Conservation (phyloP, 2,797 vertebrate genomes). For the Apogon talboti region DNA sequence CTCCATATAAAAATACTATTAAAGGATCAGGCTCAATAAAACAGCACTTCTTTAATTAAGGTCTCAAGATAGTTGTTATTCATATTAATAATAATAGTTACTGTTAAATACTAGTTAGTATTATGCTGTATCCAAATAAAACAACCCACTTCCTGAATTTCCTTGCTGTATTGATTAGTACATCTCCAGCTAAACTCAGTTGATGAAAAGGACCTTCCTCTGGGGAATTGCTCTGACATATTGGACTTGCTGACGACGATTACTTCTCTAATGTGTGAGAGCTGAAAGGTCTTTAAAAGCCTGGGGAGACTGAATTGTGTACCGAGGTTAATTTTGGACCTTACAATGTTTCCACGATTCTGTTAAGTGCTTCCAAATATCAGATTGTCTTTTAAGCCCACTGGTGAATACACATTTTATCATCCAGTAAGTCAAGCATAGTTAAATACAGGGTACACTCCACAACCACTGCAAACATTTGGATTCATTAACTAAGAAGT, state of each 20-base stretch:
- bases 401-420: background rate
- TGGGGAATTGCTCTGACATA: conserved; percentile 31
- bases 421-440: background rate
- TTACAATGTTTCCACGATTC: background rate
- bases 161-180: conserved; percentile 32
- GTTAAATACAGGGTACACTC: too few relatives aligned
- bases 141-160: background rate
- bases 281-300: conserved; percentile 39
- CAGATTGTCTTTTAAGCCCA: background rate
- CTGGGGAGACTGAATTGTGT: conserved; percentile 12
- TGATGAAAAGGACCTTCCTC: conserved; percentile 51
- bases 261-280: conserved; percentile 31
- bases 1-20: too few relatives aligned
- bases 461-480: too few relatives aligned
- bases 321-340: conserved; percentile 3
- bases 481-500: too few relatives aligned
- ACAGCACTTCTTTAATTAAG: too few relatives aligned
- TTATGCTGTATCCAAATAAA: background rate
- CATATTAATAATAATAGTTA: too few relatives aligned
- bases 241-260: conserved; percentile 33
- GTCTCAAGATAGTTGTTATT: too few relatives aligned
- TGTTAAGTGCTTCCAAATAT: background rate
- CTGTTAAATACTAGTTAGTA: background rate
- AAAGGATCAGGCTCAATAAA: too few relatives aligned
- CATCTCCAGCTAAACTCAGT: conserved; percentile 21